phyloP scores from a whole-genome alignment of 2,888 invertebrate species.

The Agapostemon virescens region DNA sequence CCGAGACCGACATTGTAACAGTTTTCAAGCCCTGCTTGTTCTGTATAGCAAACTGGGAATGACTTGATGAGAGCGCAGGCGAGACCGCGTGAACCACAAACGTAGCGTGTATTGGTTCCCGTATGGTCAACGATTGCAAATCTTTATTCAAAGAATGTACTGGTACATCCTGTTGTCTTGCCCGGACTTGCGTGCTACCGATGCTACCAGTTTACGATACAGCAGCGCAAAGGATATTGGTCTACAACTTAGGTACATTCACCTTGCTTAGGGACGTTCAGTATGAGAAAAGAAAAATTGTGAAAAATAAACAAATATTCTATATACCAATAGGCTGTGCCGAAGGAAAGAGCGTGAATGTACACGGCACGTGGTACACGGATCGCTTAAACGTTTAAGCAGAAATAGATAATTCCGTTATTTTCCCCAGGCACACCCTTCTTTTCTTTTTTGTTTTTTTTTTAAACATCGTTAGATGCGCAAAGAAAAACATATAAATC shows the following conservation, averaged over 20 bases:
- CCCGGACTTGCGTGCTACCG: constrained; percentile 6
- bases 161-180: neutral
- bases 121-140: neutral
- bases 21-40: constrained; percentile 20
- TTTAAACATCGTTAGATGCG: constrained; percentile 47
- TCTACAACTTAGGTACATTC: constrained; percentile 31
- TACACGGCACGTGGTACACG: constrained; percentile 40
- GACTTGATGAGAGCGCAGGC: constrained; percentile 5
- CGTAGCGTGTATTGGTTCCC: neutral
- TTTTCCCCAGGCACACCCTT: constrained; percentile 49
- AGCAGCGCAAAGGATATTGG: constrained; percentile 25
- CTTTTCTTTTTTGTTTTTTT: too few species aligned
- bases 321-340: constrained; percentile 47
- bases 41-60: constrained; percentile 65
- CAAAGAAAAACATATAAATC: constrained; percentile 43
- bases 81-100: neutral
- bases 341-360: constrained; percentile 25
- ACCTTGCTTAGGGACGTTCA: constrained; percentile 12
- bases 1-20: neutral
- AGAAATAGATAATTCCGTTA: neutral
- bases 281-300: constrained; percentile 24
- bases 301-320: constrained; percentile 27
- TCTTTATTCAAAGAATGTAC: constrained; percentile 27
- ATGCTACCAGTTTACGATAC: constrained; percentile 59
- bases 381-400: neutral